Evolutionary conservation across 30 jellyfish, hydroid and myxozoan species (phyloP), one percentile per base, ranked within the genome.

Genomic region (Haliclystus octoradiatus): DNA sequence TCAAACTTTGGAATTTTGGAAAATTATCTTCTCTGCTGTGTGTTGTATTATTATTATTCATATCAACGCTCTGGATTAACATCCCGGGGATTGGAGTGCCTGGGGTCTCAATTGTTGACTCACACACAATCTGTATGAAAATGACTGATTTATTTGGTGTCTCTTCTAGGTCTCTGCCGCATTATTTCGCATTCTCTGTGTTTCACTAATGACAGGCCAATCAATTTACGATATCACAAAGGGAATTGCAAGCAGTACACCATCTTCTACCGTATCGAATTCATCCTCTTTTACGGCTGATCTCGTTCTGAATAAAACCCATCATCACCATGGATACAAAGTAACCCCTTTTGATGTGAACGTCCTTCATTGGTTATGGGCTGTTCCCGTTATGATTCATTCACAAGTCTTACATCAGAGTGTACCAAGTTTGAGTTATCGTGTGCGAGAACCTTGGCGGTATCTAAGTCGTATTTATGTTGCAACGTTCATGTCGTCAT

Each of bases 381-480:
- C 68, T 28, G 33, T 66, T 31, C 76, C 76, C 23, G 76, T 66
- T 34, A n/a, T 66, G 15, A 33, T 66, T 3, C 68, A 66, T 31
- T 32, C 76, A 22, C 76, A 66, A 66, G 61, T 66, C 3, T 13
- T 66, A 29, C 76, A 66, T 5, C 76, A 66, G 76, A 66, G 61
- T 24, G 33, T 66, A 12, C 76, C 76, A 12, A 47, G 53, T 12
- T 5, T 66, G 3, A 15, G 30, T 12, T 66, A 66, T 28, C 66
- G 27, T 9, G 25, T 66, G 3, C 28, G 61, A 13, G 33, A 66
- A 24, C 71, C 76, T 5, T 25, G 33, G 57, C 57, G 57, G 2
- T 2, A 32, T 4, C 76, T 66, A n/a, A 47, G 76, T 5, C 28
- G 33, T 68, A 35, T 35, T 28, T 35, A n/a, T n/a, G 14, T 66